Evolutionary conservation across 2,888 invertebrate species (phyloP).

Genomic region (Colletes collaris): DNA sequence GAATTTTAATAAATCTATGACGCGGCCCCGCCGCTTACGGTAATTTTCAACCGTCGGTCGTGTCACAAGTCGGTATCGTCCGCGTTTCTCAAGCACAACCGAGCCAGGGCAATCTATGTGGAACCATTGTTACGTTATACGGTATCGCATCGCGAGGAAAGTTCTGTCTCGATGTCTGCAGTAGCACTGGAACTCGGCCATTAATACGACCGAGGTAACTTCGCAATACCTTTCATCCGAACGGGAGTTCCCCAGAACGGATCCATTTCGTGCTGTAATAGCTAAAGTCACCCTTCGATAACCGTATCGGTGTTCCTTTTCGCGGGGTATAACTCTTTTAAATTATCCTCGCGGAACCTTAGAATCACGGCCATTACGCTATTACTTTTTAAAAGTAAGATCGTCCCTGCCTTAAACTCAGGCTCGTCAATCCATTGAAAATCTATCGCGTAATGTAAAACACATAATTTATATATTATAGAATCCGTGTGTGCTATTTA

Average conservation of each 20-base stretch:
- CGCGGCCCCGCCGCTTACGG: constrained; percentile 14
- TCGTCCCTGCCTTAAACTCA: neutral
- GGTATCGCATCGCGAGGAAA: constrained; percentile 7
- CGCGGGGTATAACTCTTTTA: constrained; percentile 35
- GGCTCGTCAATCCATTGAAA: too few relatives aligned
- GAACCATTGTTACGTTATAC: constrained; percentile 34
- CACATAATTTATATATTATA: too few relatives aligned
- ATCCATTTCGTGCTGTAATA: constrained; percentile 43
- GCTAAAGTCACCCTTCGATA: constrained; percentile 20
- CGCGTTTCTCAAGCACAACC: constrained; percentile 5
- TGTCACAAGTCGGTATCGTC: constrained; percentile 22
- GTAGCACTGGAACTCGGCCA: constrained; percentile 21
- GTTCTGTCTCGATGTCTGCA: constrained; percentile 33
- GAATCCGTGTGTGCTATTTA: too few relatives aligned
- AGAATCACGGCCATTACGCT: neutral
- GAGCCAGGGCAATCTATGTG: constrained; percentile 39
- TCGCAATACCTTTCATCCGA: constrained; percentile 25
- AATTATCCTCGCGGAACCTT: constrained; percentile 34
- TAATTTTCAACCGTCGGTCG: constrained; percentile 38
- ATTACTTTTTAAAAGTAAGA: constrained; percentile 27
- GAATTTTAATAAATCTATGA: constrained; percentile 60
- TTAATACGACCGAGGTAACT: constrained; percentile 39
- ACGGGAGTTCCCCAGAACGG: constrained; percentile 18
- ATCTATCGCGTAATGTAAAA: too few relatives aligned
- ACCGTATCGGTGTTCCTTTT: constrained; percentile 18